Base-by-base conservation (phyloP, 2,888 invertebrate genomes). In the Tetragnatha montana region DNA sequence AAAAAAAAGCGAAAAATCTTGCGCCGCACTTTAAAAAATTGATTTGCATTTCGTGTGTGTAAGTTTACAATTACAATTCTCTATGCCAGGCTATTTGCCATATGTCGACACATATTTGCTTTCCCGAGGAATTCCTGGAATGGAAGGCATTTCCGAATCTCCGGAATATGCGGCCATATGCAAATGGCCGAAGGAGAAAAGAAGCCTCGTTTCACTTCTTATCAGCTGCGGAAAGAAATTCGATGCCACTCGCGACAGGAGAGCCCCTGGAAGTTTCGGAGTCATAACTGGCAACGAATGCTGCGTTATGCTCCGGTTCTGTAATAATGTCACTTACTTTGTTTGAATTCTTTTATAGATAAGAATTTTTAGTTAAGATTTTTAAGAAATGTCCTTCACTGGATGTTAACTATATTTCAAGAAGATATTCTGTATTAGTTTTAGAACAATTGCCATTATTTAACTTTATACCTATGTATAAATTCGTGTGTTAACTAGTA, bases 11-110 rank as follows among this genome's bases (percentile, higher is more conserved):
- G 60, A 12, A 60, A 60, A 60, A 60, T 17, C 14, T 60, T 60
- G 7, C 60, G 10, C 10, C 12, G 1, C 21, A 78, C 6, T 21
- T 81, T 81, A 71, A 71, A 35, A 81, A 81, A 81, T 71, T 71
- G 70, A 81, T 81, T 71, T 81, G 21, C 19, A 49, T 60, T 50
- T 17, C 71, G 35, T 35, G 35, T 81, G 70, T 81, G 70, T 81
- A n/a, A 50, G 21, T 19, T 60, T 19, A 19, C 81, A 81, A 81
- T 81, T 81, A 73, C 81, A 71, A 47, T 71, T 51, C 17, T 17
- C 50, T 80, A 14, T 6, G 22, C 51, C 6, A 0, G 51, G 80
- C 35, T 51, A 19, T 78, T 6, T 22, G 19, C 17, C 81, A 81
- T 47, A 47, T 81, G 81, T 71, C 47, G 69, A 68, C 14, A 47